These are phyloP conservation scores for Eupelmus urozonus DNA, from an alignment of 2,888 invertebrate genomes.

Conservation along the genomic window DNA sequence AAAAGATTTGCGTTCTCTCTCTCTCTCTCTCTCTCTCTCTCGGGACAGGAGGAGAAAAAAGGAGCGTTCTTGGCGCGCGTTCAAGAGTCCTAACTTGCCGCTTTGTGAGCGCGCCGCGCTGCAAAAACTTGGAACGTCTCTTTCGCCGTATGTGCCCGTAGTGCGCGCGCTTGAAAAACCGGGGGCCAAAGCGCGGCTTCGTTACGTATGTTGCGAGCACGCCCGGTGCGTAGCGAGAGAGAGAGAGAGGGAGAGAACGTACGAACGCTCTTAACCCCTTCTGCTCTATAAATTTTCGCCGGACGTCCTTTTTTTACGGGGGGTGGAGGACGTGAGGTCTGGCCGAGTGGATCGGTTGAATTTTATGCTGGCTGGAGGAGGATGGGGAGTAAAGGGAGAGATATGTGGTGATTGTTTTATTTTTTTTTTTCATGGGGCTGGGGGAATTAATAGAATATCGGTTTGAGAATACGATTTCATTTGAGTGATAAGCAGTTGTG, in stretches of 20 bases:
- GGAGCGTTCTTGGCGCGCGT: conserved; percentile 41
- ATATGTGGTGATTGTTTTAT: conserved; percentile 7
- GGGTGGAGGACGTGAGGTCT: background rate
- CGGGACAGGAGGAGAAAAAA: background rate
- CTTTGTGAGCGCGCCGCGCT: conserved; percentile 30
- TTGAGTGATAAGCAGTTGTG: too few species aligned
- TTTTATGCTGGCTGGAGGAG: background rate
- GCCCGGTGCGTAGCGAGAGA: conserved; percentile 24
- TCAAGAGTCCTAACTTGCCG: conserved; percentile 54
- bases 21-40: too few species aligned
- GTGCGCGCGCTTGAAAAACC: conserved; percentile 20
- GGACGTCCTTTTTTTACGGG: conserved; percentile 13
- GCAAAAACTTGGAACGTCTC: conserved; percentile 27
- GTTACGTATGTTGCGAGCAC: conserved; percentile 39
- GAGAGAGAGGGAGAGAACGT: too few species aligned
- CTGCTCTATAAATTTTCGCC: conserved; percentile 53
- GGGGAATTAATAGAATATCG: too few species aligned
- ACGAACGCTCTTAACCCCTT: conserved; percentile 48
- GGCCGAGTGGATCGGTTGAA: background rate
- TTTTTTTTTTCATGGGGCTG: too few species aligned
- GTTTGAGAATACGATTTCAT: too few species aligned
- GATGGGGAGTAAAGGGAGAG: background rate
- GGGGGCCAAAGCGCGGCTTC: background rate
- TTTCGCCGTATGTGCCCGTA: conserved; percentile 4
- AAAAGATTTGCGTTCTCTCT: conserved; percentile 2